These are phyloP conservation scores for Ginglymostoma cirratum DNA, from an alignment of 2,113 vertebrate species.

Conservation along the genomic window DNA sequence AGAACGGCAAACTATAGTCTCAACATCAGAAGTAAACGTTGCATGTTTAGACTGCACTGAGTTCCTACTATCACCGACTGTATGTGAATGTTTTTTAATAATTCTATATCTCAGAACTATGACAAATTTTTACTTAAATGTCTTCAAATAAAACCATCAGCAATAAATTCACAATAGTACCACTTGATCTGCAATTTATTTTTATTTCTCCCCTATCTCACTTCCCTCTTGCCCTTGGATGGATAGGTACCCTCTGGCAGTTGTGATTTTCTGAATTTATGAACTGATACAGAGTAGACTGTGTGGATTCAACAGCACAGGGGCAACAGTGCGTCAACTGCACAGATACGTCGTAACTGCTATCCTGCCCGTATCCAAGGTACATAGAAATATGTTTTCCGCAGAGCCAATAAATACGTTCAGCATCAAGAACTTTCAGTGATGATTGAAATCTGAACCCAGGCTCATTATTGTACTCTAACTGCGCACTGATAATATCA, in stretches of 20 bases:
- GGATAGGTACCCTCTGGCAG: too few species aligned
- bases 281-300: not conserved
- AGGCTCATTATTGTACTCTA: too few species aligned
- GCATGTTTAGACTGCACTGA: not conserved
- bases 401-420: too few species aligned
- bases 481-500: too few species aligned
- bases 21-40: not conserved
- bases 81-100: not conserved
- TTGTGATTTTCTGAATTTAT: not conserved
- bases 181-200: not conserved
- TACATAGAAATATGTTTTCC: too few species aligned
- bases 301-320: not conserved
- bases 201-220: not conserved
- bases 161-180: not conserved
- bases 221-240: not conserved
- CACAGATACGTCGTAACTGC: not conserved
- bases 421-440: too few species aligned
- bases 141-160: not conserved
- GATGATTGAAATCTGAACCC: too few species aligned
- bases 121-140: not conserved
- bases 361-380: too few species aligned
- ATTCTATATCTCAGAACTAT: not conserved
- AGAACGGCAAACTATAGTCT: slow-evolving; percentile 43
- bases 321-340: not conserved
- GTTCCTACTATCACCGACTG: not conserved